Evolutionary conservation across 2,888 invertebrate species (phyloP).

Genomic region (Carcina quercana): DNA sequence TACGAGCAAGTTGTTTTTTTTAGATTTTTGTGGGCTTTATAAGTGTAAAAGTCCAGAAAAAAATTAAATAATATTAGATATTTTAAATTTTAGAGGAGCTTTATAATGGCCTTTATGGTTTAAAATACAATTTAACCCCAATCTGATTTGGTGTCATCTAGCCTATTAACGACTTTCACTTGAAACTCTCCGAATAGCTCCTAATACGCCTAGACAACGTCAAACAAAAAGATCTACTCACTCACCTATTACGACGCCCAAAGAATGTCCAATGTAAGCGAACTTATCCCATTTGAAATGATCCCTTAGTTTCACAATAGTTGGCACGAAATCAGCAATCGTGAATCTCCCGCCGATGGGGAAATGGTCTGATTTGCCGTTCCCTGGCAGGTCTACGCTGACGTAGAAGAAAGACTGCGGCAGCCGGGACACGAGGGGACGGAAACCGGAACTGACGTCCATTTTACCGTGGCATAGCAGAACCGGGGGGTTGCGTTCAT

Average conservation of each 20-base stretch:
- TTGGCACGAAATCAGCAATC: conserved; percentile 34
- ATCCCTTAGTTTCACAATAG: conserved; percentile 28
- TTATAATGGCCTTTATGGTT: too few relatives aligned
- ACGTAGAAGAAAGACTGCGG: conserved; percentile 51
- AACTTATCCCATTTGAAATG: conserved; percentile 48
- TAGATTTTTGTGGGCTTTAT: too few relatives aligned
- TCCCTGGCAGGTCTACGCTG: conserved; percentile 72
- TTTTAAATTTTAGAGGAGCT: too few relatives aligned
- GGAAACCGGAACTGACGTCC: conserved; percentile 75
- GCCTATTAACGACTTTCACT: too few relatives aligned
- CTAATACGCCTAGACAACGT: too few relatives aligned
- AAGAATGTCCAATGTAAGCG: conserved; percentile 48
- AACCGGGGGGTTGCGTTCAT: conserved; percentile 58
- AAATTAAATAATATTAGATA: too few relatives aligned
- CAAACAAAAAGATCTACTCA: too few relatives aligned
- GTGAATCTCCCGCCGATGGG: conserved; percentile 43
- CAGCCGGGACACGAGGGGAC: conserved; percentile 67
- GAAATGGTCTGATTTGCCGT: conserved; percentile 70
- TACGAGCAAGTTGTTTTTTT: too few relatives aligned
- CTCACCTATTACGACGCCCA: conserved; percentile 47
- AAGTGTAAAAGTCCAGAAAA: too few relatives aligned
- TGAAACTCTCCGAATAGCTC: too few relatives aligned
- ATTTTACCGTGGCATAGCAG: conserved; percentile 75
- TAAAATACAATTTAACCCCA: too few relatives aligned
- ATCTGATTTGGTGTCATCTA: too few relatives aligned